A percentile compares a stretch with the other conserved stretches of the same genome.
Conservation (phyloP, 2,888 invertebrate genomes). For the Meteorus cinctellus region DNA sequence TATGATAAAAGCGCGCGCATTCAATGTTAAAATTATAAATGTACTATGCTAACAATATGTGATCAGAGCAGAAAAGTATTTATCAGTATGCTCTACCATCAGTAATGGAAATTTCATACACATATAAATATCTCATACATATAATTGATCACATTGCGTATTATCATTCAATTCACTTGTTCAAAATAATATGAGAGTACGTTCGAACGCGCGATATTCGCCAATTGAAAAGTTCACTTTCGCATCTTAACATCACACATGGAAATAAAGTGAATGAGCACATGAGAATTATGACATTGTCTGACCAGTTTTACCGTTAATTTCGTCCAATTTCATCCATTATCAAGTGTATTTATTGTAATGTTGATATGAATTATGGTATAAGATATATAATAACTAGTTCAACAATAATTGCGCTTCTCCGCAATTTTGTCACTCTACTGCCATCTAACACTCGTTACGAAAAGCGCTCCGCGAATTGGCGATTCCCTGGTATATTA, state of each 20-base stretch:
- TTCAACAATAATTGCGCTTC: too few species aligned
- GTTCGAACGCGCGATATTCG: not conserved
- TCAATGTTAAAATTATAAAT: not conserved
- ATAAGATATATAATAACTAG: too few species aligned
- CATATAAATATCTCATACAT: not conserved
- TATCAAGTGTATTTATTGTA: not conserved
- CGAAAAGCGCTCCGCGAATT: too few species aligned
- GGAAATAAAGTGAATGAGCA: too few species aligned
- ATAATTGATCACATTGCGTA: not conserved
- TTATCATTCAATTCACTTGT: not conserved
- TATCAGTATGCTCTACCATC: not conserved
- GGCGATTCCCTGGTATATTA: too few species aligned
- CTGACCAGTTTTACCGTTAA: not conserved
- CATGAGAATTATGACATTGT: too few species aligned
- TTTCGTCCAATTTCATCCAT: not conserved
- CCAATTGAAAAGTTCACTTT: too few species aligned
- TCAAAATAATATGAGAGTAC: not conserved
- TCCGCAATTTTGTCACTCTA: too few species aligned
- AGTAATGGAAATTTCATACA: not conserved
- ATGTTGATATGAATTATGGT: not conserved
- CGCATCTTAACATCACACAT: too few species aligned
- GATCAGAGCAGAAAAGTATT: not conserved
- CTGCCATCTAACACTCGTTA: too few species aligned
- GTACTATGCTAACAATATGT: not conserved
- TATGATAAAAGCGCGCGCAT: conserved; percentile 1